Evolutionary conservation across 2,113 vertebrate species (phyloP), one percentile per base, ranked within the genome.

Genomic region (Pedionomus torquatus): DNA sequence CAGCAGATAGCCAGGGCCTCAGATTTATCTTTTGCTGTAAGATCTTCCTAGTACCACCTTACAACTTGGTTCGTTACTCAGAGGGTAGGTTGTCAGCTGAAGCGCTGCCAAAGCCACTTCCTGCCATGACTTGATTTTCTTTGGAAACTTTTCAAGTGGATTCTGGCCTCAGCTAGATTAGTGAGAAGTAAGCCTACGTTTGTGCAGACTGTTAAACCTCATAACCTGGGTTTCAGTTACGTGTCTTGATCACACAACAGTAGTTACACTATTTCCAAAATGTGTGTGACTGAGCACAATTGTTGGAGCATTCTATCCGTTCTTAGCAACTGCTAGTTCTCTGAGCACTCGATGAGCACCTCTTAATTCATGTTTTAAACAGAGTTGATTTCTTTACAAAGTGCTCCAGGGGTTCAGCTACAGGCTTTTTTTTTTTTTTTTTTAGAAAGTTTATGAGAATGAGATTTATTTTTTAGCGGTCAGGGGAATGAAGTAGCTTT

Each of bases 51-150:
- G 26, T 1, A 1, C 37, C 0, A 1, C 61, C 17, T 19, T 11
- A 44, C 41, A 66, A 14, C 35, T 35, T 1, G 4, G 41, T 61
- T 48, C 51, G n/a, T 86, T 88, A 88, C 71, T 93, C 80, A 70
- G 71, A 57, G 41, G 76, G 86, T 72, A 83, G 52, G 2, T 4
- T 0, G 31, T 75, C 89, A 90, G 43, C 75, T 92, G 89, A 49
- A 77, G 52, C 1, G 5, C 82, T 83, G 88, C 94, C 92, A 95
- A 95, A 91, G 79, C 90, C 90, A 83, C 92, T 94, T 96, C 91
- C 95, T 92, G 89, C 69, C 20, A 0, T 57, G 80, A 76, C 80
- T 58, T 83, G 43, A 37, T 78, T 83, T 78, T 81, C 80, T 81
- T 33, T 93, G 81, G 93, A 89, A 93, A 23, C 14, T 5, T 30